These are phyloP conservation scores for Esperia sulphurella DNA, from an alignment of 2,888 invertebrate species.

Conservation along the genomic window DNA sequence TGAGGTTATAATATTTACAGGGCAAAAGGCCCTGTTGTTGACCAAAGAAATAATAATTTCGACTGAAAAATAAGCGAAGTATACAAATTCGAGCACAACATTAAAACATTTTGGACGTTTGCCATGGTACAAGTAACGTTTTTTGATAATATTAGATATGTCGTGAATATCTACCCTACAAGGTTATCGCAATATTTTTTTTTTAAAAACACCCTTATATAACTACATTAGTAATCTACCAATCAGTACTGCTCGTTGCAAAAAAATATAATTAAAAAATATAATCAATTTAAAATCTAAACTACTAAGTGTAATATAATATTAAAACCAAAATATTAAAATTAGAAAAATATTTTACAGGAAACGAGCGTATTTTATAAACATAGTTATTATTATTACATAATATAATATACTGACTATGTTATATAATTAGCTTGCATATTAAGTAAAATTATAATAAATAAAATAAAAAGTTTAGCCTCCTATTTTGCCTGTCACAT, in stretches of 20 bases:
- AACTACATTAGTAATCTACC: constrained; percentile 24
- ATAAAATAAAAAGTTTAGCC: constrained; percentile 31
- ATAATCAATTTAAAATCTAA: constrained; percentile 12
- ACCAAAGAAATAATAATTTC: constrained; percentile 11
- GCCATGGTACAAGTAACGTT: constrained; percentile 16
- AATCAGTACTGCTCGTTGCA: constrained; percentile 50
- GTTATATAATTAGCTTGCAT: constrained; percentile 19
- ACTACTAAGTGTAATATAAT: constrained; percentile 1
- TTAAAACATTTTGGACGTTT: constrained; percentile 24
- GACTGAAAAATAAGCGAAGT: constrained; percentile 16
- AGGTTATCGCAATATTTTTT: constrained; percentile 15
- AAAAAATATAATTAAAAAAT: constrained; percentile 14
- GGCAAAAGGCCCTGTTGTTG: not conserved
- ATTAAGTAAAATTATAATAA: constrained; percentile 32
- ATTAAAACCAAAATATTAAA: constrained; percentile 9
- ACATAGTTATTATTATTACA: constrained; percentile 16
- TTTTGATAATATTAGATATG: constrained; percentile 34
- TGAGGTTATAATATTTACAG: too few species aligned
- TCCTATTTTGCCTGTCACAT: constrained; percentile 18
- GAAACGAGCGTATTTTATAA: constrained; percentile 43
- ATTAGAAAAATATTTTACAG: constrained; percentile 24
- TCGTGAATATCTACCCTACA: constrained; percentile 37
- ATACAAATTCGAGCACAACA: constrained; percentile 18
- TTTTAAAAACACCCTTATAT: constrained; percentile 42
- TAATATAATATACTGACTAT: constrained; percentile 17